A percentile compares a stretch with the other conserved stretches of the same genome.
phyloP scores from a whole-genome alignment of 2,888 invertebrate species.

The Caenorhabditis uteleia region DNA sequence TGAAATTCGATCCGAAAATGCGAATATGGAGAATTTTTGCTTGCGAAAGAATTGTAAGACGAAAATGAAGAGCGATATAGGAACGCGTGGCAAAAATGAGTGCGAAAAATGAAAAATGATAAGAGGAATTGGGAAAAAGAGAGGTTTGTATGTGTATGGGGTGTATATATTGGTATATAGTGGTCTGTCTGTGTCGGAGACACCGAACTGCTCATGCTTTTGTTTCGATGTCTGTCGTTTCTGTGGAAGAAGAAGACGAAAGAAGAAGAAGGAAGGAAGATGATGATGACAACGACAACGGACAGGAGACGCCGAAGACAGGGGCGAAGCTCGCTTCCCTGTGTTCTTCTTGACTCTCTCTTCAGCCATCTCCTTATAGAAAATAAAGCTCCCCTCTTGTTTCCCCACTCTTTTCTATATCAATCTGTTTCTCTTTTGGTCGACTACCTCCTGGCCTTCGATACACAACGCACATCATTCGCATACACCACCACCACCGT shows the following conservation, averaged over 20 bases:
- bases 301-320: neutral
- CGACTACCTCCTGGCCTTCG: too few relatives aligned
- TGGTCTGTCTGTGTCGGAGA: neutral
- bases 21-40: too few relatives aligned
- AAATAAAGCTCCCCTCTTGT: constrained; percentile 4
- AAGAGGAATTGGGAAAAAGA: constrained; percentile 6
- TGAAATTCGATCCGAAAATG: too few relatives aligned
- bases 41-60: too few relatives aligned
- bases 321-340: neutral
- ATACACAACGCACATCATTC: too few relatives aligned
- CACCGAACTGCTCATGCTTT: too few relatives aligned
- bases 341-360: neutral
- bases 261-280: neutral
- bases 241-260: neutral
- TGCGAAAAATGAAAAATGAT: constrained; percentile 1
- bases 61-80: neutral
- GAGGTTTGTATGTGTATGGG: constrained; percentile 7
- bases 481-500: neutral
- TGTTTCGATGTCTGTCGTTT: constrained; percentile 3
- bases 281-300: neutral
- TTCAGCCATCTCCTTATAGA: constrained; percentile 1
- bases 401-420: constrained; percentile 2
- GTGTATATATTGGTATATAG: neutral
- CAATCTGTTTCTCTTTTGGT: too few relatives aligned
- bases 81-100: neutral